These are phyloP conservation scores for Columba guinea DNA, from an alignment of 2,797 vertebrate genomes.

Conservation along the genomic window DNA sequence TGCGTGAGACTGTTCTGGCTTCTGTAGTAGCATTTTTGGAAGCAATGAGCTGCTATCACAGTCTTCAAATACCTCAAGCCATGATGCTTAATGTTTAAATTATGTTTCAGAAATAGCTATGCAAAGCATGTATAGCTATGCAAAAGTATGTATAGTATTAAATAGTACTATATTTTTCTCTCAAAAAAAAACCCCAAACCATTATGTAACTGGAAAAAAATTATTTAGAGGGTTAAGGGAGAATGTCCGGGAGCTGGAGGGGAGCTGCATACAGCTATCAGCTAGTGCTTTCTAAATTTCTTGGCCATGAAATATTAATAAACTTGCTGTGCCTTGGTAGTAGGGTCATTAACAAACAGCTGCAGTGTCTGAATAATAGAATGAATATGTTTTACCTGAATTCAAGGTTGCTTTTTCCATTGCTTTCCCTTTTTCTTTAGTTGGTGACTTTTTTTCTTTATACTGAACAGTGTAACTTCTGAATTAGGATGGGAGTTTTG, in stretches of 20 bases:
- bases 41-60: background rate
- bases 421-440: background rate
- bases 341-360: background rate
- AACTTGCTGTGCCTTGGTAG: background rate
- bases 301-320: background rate
- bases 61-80: background rate
- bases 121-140: too few species aligned
- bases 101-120: background rate
- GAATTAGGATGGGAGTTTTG: background rate
- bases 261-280: background rate
- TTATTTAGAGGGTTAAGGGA: background rate
- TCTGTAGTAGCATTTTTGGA: background rate
- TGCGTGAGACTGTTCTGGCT: background rate
- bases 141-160: background rate
- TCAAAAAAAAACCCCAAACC: background rate
- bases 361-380: background rate
- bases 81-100: background rate
- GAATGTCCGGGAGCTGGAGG: background rate
- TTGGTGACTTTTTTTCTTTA: background rate
- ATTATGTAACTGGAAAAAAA: background rate
- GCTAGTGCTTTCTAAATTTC: background rate
- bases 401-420: background rate
- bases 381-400: background rate
- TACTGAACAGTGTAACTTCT: background rate
- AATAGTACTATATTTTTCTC: background rate